These are phyloP conservation scores for Apus apus DNA, from an alignment of 2,113 vertebrate species.

Conservation along the genomic window DNA sequence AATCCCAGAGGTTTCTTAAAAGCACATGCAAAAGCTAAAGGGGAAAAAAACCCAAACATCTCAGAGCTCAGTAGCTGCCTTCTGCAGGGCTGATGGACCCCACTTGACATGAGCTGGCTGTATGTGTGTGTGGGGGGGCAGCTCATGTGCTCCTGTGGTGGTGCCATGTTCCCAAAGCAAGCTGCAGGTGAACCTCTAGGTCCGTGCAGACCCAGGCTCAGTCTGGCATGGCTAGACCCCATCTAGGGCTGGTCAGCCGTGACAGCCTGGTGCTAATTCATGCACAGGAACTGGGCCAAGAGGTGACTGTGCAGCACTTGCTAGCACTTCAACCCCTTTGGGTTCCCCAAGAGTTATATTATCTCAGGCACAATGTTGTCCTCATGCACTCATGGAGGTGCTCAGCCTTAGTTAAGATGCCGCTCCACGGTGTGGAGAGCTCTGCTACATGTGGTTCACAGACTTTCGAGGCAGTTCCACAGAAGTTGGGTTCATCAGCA, in stretches of 20 bases:
- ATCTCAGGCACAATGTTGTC: not conserved
- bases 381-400: not conserved
- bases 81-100: not conserved
- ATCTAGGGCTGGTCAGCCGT: not conserved
- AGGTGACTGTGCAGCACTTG: not conserved
- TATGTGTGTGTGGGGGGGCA: not conserved
- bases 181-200: not conserved
- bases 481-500: not conserved
- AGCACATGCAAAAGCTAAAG: not conserved
- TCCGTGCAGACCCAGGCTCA: not conserved
- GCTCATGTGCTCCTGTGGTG: not conserved
- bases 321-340: not conserved
- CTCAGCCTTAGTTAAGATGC: not conserved
- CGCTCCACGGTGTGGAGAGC: not conserved
- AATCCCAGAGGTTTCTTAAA: not conserved
- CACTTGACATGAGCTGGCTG: not conserved
- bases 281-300: not conserved
- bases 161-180: not conserved
- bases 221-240: not conserved
- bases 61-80: not conserved
- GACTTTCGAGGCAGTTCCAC: not conserved
- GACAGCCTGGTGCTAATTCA: not conserved
- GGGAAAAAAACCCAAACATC: not conserved
- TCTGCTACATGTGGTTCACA: not conserved
- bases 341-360: not conserved